Evolutionary conservation across 2,797 vertebrate genomes (phyloP).

Genomic region (Oreonectes daqikongensis): DNA sequence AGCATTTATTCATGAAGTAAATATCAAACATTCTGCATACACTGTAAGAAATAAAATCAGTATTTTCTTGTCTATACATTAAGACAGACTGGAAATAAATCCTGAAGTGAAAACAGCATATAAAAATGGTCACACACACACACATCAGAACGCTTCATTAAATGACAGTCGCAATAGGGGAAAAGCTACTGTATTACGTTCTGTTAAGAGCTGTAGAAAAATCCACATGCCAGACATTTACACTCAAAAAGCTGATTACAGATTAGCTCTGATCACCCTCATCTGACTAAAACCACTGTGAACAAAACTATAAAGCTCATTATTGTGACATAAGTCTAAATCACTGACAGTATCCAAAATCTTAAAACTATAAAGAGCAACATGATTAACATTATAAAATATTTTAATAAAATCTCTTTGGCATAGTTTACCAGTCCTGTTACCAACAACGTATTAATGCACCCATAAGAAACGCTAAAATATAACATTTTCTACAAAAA

Average conservation of each 20-base stretch:
- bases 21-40: slow-evolving; percentile 20
- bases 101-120: background rate
- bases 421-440: slow-evolving; percentile 66
- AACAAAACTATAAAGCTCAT: slow-evolving; percentile 50
- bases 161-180: background rate
- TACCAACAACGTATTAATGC: slow-evolving; percentile 65
- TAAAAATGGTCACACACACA: background rate
- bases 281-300: slow-evolving; percentile 32
- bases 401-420: slow-evolving; percentile 80
- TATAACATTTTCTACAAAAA: slow-evolving; percentile 69
- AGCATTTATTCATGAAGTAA: slow-evolving; percentile 19
- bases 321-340: slow-evolving; percentile 33
- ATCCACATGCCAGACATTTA: background rate
- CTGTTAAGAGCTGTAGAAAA: background rate
- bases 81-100: slow-evolving; percentile 17
- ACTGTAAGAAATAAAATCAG: slow-evolving; percentile 17
- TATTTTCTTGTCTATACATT: slow-evolving; percentile 44
- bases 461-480: slow-evolving; percentile 71
- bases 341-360: slow-evolving; percentile 34
- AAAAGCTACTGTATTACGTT: background rate
- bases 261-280: background rate
- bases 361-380: slow-evolving; percentile 65
- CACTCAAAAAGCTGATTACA: background rate
- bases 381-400: slow-evolving; percentile 72
- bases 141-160: background rate